Evolutionary conservation across 1,140 invertebrate species (phyloP).

Genomic region (Pseudachorutes palmiensis): DNA sequence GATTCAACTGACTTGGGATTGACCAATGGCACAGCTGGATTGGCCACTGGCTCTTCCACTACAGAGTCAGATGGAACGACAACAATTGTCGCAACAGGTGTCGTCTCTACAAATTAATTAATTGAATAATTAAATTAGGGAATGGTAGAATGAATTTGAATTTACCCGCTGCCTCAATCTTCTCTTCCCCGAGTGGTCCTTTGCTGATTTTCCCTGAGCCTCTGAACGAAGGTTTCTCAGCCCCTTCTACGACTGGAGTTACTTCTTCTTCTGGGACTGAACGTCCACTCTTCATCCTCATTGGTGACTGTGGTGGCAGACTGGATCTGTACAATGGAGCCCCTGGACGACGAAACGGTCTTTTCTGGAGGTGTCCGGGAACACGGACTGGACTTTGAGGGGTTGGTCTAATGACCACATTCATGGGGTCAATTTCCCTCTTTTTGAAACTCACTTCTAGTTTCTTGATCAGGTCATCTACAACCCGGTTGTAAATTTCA

Average conservation of each 20-base stretch:
- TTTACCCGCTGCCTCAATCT: background rate
- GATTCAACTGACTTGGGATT: constrained; percentile 21
- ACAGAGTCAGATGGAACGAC: constrained; percentile 6
- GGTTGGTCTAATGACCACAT: constrained; percentile 34
- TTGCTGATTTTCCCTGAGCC: constrained; percentile 35
- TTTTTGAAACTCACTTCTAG: constrained; percentile 33
- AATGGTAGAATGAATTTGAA: background rate
- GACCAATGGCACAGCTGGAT: constrained; percentile 9
- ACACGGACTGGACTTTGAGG: constrained; percentile 35
- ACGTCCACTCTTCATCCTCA: background rate
- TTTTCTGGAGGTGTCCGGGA: constrained; percentile 35
- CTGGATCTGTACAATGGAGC: constrained; percentile 31
- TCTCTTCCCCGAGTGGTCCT: constrained; percentile 22
- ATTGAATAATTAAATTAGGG: background rate
- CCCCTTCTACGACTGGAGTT: background rate
- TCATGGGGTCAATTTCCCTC: constrained; percentile 33
- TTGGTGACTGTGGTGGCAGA: constrained; percentile 19
- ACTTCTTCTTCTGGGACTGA: background rate
- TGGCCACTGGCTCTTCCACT: background rate
- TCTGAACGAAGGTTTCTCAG: constrained; percentile 19
- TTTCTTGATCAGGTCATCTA: constrained; percentile 34
- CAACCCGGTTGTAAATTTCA: constrained; percentile 37
- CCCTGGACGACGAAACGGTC: constrained; percentile 35
- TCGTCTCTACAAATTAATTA: background rate
- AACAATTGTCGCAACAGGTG: background rate